These are phyloP conservation scores for Catocala nupta DNA, from an alignment of 2,888 invertebrate genomes.

Conservation along the genomic window DNA sequence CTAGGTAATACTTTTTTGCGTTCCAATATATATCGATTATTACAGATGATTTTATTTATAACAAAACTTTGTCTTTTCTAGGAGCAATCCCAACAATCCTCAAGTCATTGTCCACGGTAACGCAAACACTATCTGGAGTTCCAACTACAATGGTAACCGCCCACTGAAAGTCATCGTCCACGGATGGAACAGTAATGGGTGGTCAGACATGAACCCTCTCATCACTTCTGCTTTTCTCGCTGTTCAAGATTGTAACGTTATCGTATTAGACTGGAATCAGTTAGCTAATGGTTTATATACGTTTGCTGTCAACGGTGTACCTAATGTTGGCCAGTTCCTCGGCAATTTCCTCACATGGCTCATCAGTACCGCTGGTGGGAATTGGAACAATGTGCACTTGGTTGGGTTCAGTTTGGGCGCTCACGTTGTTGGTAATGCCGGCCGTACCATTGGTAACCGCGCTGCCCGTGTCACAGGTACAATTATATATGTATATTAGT, in stretches of 20 bases:
- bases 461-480: slow-evolving; percentile 69
- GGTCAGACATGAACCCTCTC: slow-evolving; percentile 59
- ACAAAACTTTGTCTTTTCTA: slow-evolving; percentile 35
- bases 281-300: slow-evolving; percentile 56
- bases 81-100: slow-evolving; percentile 57
- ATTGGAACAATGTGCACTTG: slow-evolving; percentile 71
- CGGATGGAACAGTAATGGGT: slow-evolving; percentile 70
- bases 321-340: slow-evolving; percentile 62
- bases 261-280: slow-evolving; percentile 68
- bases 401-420: slow-evolving; percentile 78
- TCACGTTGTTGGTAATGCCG: slow-evolving; percentile 72
- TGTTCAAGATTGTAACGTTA: slow-evolving; percentile 64
- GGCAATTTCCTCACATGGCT: slow-evolving; percentile 71
- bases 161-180: slow-evolving; percentile 68
- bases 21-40: neutral
- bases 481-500: neutral
- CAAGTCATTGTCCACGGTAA: slow-evolving; percentile 64
- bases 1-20: slow-evolving; percentile 47
- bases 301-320: slow-evolving; percentile 58
- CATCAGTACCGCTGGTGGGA: slow-evolving; percentile 64
- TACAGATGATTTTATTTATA: neutral
- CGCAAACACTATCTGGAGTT: slow-evolving; percentile 57
- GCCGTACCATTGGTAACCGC: slow-evolving; percentile 58
- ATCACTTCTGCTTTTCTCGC: slow-evolving; percentile 66
- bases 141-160: slow-evolving; percentile 61